Evolutionary conservation across 92 coral and sea anemone species (phyloP), one percentile per base, ranked within the genome.

Genomic region (Porites cylindrica): DNA sequence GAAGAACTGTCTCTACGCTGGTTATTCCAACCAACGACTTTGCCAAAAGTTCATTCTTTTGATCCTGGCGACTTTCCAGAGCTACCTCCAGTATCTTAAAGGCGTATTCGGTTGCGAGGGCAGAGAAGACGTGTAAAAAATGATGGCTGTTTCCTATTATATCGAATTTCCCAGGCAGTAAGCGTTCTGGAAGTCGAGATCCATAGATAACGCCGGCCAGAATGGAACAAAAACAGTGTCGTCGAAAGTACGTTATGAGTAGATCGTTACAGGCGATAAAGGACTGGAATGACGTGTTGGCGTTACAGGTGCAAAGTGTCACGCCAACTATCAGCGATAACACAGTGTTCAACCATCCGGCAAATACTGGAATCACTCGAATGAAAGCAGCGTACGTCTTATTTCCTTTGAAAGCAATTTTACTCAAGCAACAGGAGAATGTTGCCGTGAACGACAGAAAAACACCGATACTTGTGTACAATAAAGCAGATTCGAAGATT

Each of bases 91-190:
- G 59, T 58, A 82, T 82, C 52, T 84, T 81, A 64, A 91, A 91
- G 1, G 85, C 91, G 75, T 91, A 88, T 8, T 88, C 86, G 13
- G 93, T 80, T 7, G 90, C 85, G n/a, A 91, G 75, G 11, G 91
- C 93, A 3, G 81, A 82, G 19, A 91, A 91, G 16, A 91, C 67
- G 61, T 91, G 93, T 50, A 91, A 81, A 64, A 91, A 91, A 77
- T 91, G 93, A 76, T 91, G 93, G 32, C 93, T 91, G 81, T 73
- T 91, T 59, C 93, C 93, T 10, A 91, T 51, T 16, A 82, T 79
- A 78, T 91, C 93, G 79, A 91, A 91, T 63, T 74, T 91, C 21
- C 93, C 93, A 20, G 93, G 90, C 14, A 89, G 60, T 1, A 91
- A 66, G 4, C 93, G 88, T 59, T 91, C 93, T 1, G 93, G 93